Base-by-base conservation (phyloP, 2,888 invertebrate species). In the Patella ulyssiponensis region DNA sequence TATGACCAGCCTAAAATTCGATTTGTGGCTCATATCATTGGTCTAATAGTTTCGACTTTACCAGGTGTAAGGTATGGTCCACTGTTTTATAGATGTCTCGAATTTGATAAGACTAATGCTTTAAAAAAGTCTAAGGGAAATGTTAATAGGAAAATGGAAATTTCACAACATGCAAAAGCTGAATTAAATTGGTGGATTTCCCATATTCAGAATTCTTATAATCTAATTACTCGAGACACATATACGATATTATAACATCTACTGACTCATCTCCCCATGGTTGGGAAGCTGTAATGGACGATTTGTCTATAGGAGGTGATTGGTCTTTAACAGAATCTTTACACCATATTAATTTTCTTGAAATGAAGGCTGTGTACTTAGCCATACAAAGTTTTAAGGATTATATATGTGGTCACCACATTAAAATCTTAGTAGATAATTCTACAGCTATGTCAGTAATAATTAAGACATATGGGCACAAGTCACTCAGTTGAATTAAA, bases 111-210 rank as follows among this genome's bases (percentile, higher is more conserved):
- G 56, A 74, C 52, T 58, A n/a, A 27, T 23, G 58, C 76, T 12
- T 69, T 80, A 54, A 69, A 73, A 76, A 17, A 69, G 44, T 73
- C 73, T 58, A 73, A 71, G 58, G 75, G 76, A 12, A n/a, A n/a
- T n/a, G n/a, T n/a, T n/a, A n/a, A n/a, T n/a, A n/a, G n/a, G n/a
- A n/a, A n/a, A 76, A 58, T 70, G 17, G 4, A 1, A 20, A 15
- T 74, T 11, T 54, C 72, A 23, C 58, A 51, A n/a, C 14, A 69
- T 2, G 44, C 72, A 11, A 53, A 64, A 53, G 52, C 7, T 12
- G 79, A 77, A 54, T 23, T 77, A 12, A 15, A 53, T 33, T 79
- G 77, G 79, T 79, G 79, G 79, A 73, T 70, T 23, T n/a, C 20
- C 5, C 73, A 79, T 76, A 12, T 78, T 11, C n/a, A 71, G 23